A percentile compares a stretch with the other conserved stretches of the same genome.
These are phyloP conservation scores for Trogon surrucura DNA, from an alignment of 2,113 vertebrate genomes.

Conservation along the genomic window DNA sequence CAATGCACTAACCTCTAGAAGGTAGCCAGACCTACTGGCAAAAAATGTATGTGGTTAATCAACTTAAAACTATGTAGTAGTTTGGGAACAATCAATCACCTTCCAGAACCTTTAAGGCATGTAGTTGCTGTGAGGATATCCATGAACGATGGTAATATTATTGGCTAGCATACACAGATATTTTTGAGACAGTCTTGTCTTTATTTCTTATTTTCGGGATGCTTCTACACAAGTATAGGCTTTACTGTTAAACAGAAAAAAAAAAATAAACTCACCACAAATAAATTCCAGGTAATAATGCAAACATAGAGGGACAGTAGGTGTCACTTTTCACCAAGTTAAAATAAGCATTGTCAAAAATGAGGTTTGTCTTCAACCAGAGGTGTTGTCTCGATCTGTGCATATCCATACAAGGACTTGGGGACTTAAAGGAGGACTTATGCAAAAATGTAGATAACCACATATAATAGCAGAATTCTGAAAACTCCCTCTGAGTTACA, in stretches of 20 bases:
- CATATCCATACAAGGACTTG: neutral
- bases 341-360: constrained; percentile 9
- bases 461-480: neutral
- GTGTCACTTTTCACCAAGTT: constrained; percentile 38
- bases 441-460: neutral
- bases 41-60: constrained; percentile 78
- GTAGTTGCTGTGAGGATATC: constrained; percentile 57
- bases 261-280: neutral
- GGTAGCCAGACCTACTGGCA: constrained; percentile 78
- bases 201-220: constrained; percentile 40
- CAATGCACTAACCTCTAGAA: constrained; percentile 75
- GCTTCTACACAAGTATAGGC: constrained; percentile 22
- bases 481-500: neutral
- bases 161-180: constrained; percentile 9
- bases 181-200: constrained; percentile 43
- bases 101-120: constrained; percentile 71
- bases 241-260: constrained; percentile 23
- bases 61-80: constrained; percentile 76
- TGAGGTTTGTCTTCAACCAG: neutral
- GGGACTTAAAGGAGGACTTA: neutral
- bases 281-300: constrained; percentile 30
- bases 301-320: constrained; percentile 43
- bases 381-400: neutral
- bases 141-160: constrained; percentile 50
- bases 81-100: constrained; percentile 78